Base-by-base conservation (phyloP, 2,888 invertebrate genomes). In the Tromatobia lineatoria region DNA sequence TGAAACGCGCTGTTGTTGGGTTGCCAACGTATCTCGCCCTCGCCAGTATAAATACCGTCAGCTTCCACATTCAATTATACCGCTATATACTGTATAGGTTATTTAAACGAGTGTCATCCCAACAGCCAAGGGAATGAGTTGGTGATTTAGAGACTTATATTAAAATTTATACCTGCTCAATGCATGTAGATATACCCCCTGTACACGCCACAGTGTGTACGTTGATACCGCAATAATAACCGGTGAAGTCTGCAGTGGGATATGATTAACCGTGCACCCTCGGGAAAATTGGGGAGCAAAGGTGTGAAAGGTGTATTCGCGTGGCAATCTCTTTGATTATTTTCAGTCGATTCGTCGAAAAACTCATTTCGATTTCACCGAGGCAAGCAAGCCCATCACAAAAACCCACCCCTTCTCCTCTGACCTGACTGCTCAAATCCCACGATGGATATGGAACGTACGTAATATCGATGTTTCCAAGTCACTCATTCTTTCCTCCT, bases 251-350 rank as follows among this genome's bases (percentile, higher is more conserved):
- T 38, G 38, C 64, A 64, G 20, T 11, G 18, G 18, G 34, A 64
- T 64, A 87, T 89, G 88, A 89, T 88, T 85, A 87, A 87, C 80
- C 87, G 61, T 77, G 81, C 82, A 69, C 85, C 69, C 25, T 23
- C 29, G 52, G 52, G 64, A 71, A 83, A 42, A 80, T 70, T 42
- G 59, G 47, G 38, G n/a, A 64, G 20, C 57, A 74, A 59, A 59
- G 42, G 57, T n/a, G 47, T 1, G 18, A n/a, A 38, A 13, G 54
- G 20, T 67, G 29, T n/a, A 69, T 52, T 59, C 80, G 80, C 23
- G 50, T 42, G 34, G 45, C 11, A 73, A 10, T 23, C 47, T 20
- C 67, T 66, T 80, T 67, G 74, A 80, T 74, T 69, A 80, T 80
- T 69, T 74, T 80, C 67, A 67, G 73, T 80, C 69, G 74, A 75